These are phyloP conservation scores for Drosophila nebulosa DNA, from an alignment of 1,140 invertebrate species.

Conservation along the genomic window DNA sequence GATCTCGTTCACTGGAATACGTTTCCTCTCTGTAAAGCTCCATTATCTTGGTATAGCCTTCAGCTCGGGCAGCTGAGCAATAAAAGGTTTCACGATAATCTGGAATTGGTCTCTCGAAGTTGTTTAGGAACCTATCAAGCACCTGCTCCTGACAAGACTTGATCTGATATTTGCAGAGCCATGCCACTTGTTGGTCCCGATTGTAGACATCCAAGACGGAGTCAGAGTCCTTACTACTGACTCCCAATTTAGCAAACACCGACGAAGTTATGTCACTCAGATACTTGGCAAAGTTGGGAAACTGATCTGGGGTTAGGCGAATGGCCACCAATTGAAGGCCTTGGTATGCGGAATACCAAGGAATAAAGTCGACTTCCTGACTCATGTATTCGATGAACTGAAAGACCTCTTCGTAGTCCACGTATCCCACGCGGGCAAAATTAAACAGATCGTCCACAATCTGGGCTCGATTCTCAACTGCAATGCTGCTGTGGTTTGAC, in stretches of 20 bases:
- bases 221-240: slow-evolving; percentile 22
- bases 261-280: slow-evolving; percentile 30
- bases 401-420: slow-evolving; percentile 82
- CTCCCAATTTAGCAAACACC: slow-evolving; percentile 47
- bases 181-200: slow-evolving; percentile 76
- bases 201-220: slow-evolving; percentile 69
- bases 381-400: slow-evolving; percentile 82
- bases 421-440: slow-evolving; percentile 83
- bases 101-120: slow-evolving; percentile 60
- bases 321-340: slow-evolving; percentile 35
- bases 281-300: slow-evolving; percentile 46
- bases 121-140: slow-evolving; percentile 4
- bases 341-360: slow-evolving; percentile 82
- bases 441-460: slow-evolving; percentile 89
- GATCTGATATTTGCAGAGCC: slow-evolving; percentile 82
- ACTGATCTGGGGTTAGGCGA: slow-evolving; percentile 34
- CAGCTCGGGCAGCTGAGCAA: slow-evolving; percentile 82
- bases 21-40: slow-evolving; percentile 25
- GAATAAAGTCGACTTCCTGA: slow-evolving; percentile 82
- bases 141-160: slow-evolving; percentile 78
- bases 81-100: slow-evolving; percentile 84
- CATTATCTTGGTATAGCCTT: slow-evolving; percentile 32
- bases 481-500: slow-evolving; percentile 82
- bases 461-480: slow-evolving; percentile 88
- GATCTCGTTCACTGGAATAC: slow-evolving; percentile 25